Evolutionary conservation across 2,113 vertebrate genomes (phyloP), one percentile per base, ranked within the genome.

Genomic region (Pycnonotus jocosus): DNA sequence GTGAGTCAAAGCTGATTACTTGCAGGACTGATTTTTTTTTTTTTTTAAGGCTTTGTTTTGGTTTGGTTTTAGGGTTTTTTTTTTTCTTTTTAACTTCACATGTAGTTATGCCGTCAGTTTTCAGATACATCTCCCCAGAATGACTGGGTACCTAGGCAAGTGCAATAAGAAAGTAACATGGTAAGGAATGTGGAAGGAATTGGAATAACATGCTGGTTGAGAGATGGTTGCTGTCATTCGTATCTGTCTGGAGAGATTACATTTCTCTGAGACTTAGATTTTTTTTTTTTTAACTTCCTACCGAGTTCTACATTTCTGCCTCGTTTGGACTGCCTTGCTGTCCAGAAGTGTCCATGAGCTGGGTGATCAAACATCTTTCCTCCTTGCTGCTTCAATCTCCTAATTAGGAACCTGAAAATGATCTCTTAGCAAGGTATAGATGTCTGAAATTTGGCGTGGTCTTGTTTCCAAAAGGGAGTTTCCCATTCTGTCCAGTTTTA

Each of bases 21-120:
- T 57, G 11, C 22, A 69, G 35, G 18, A 22, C n/a, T 27, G 40
- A 12, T 58, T 42, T 69, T n/a, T 10, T 18, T 18, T 45, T 20
- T 64, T n/a, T n/a, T n/a, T n/a, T n/a, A n/a, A 15, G 23, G 22
- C 22, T 38, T 60, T 50, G 20, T 10, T 37, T 71, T 15, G 4
- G 1, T 37, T 71, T 15, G 4, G 1, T 62, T 40, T 62, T 38
- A 19, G 57, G 7, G n/a, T n/a, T 2, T 1, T 28, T 37, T 48
- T 23, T 20, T 56, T 45, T 40, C 3, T 15, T 69, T 78, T 45
- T 9, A 3, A 17, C 2, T 47, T 51, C 0, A 0, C 8, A 1
- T 37, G 86, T 45, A 24, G 30, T 13, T n/a, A 6, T 66, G 7
- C 22, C 1, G 0, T 40, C 3, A 22, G 5, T 15, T 51, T 74